These are phyloP conservation scores for Camponotus fellah DNA, from an alignment of 2,888 invertebrate species.

Conservation along the genomic window DNA sequence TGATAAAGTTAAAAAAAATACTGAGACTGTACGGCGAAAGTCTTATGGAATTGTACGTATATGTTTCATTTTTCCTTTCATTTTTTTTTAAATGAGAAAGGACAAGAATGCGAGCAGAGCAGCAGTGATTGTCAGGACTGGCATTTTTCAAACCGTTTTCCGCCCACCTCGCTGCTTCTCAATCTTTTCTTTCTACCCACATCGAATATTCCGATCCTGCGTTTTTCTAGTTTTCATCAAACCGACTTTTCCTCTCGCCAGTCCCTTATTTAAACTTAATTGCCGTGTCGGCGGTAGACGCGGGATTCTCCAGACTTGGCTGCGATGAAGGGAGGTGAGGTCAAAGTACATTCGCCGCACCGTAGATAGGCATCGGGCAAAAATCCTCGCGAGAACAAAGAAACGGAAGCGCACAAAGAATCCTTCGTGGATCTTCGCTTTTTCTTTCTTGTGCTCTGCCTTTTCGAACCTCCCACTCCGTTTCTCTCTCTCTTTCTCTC, in stretches of 20 bases:
- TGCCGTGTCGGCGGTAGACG: slow-evolving; percentile 10
- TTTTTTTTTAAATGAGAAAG: slow-evolving; percentile 3
- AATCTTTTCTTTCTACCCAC: slow-evolving; percentile 19
- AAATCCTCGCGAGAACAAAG: slow-evolving; percentile 38
- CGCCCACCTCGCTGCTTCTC: background rate
- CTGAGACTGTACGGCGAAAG: background rate
- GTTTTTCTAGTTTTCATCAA: slow-evolving; percentile 28
- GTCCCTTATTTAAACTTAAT: slow-evolving; percentile 51
- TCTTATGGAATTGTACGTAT: background rate
- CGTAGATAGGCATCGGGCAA: slow-evolving; percentile 4
- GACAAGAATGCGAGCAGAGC: background rate
- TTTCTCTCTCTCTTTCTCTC: too few species aligned
- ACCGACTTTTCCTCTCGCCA: background rate
- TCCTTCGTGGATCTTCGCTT: slow-evolving; percentile 39
- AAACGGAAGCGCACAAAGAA: slow-evolving; percentile 56
- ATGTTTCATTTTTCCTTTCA: background rate
- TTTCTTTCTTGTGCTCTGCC: slow-evolving; percentile 16
- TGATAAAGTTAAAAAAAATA: background rate
- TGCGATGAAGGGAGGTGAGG: slow-evolving; percentile 19
- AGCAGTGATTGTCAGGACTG: background rate
- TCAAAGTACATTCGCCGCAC: slow-evolving; percentile 30
- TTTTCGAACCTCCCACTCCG: background rate
- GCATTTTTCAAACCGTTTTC: slow-evolving; percentile 34
- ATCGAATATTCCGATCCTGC: slow-evolving; percentile 2
- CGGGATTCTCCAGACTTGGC: background rate